Percentiles rank a stretch among this genome's conserved stretches.
phyloP scores from a whole-genome alignment of 1,140 invertebrate genomes.

The Drosophila santomea region DNA sequence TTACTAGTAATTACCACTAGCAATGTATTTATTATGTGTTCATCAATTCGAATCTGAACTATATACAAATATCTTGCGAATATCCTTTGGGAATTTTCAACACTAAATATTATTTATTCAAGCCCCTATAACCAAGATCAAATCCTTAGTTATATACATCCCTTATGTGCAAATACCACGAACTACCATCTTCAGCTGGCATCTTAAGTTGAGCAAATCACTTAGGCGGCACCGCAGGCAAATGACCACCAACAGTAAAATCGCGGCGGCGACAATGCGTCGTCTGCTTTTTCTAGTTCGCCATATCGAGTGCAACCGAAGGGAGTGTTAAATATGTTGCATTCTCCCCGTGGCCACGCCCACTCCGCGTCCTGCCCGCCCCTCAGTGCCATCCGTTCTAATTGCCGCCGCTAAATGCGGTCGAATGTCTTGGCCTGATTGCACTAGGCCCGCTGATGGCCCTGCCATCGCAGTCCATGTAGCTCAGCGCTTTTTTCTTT shows the following conservation, averaged over 20 bases:
- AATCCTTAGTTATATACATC: background rate
- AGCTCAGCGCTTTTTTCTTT: constrained; percentile 50
- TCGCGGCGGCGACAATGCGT: constrained; percentile 55
- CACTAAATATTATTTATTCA: no score
- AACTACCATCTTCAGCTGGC: constrained; percentile 32
- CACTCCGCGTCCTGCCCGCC: background rate
- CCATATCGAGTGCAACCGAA: constrained; percentile 53
- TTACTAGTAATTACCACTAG: no score
- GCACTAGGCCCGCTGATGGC: constrained; percentile 45
- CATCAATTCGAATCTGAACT: no score
- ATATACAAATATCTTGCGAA: no score
- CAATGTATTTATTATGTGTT: no score
- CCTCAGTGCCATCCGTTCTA: constrained; percentile 41
- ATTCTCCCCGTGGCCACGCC: constrained; percentile 37
- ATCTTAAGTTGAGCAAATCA: constrained; percentile 66
- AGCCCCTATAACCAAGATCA: no score
- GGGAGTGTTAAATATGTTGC: constrained; percentile 81
- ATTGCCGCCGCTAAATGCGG: constrained; percentile 32
- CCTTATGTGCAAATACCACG: background rate
- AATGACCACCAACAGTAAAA: constrained; percentile 78
- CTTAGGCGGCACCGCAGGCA: constrained; percentile 80
- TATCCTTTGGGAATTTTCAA: no score
- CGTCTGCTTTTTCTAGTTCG: constrained; percentile 69
- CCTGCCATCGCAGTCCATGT: constrained; percentile 26
- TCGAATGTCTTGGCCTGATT: constrained; percentile 37